These are phyloP conservation scores for Aplysina aerophoba DNA, from an alignment of 37 sponge, comb jelly and placozoan genomes.

Conservation along the genomic window DNA sequence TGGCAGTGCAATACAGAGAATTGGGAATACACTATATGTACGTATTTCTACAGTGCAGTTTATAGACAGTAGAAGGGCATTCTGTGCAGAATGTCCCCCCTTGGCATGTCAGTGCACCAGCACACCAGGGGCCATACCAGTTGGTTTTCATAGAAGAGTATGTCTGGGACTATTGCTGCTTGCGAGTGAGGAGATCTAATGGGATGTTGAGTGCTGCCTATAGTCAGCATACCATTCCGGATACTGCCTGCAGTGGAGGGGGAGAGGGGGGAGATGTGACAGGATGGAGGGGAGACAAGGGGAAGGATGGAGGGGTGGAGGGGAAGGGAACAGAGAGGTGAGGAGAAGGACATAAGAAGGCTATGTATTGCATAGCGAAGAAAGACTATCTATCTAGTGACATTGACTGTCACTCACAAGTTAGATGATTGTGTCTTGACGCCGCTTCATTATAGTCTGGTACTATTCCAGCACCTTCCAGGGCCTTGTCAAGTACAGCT, in stretches of 20 bases:
- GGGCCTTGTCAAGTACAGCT: constrained; percentile 51
- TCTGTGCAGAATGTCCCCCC: too few species aligned
- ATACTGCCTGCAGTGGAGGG: constrained; percentile 23
- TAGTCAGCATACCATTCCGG: constrained; percentile 39
- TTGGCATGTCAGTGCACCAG: too few species aligned
- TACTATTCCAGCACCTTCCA: constrained; percentile 51
- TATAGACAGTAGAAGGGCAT: too few species aligned
- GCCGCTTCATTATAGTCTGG: not conserved
- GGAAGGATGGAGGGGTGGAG: not conserved
- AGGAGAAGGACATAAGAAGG: too few species aligned
- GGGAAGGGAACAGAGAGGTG: too few species aligned
- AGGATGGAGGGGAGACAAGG: too few species aligned
- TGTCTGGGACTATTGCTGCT: constrained; percentile 76
- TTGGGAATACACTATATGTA: too few species aligned
- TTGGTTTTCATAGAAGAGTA: constrained; percentile 84
- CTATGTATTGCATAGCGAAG: too few species aligned
- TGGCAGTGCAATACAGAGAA: too few species aligned
- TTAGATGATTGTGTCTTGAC: not conserved
- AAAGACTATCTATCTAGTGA: too few species aligned
- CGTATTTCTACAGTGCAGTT: too few species aligned
- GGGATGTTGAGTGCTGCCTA: constrained; percentile 51
- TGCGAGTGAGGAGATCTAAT: constrained; percentile 33
- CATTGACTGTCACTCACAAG: constrained; percentile 39
- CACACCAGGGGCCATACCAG: constrained; percentile 47
- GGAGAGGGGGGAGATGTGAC: not conserved